These are phyloP conservation scores for Triplophysa yarkandensis DNA, from an alignment of 2,797 vertebrate genomes.

Conservation along the genomic window DNA sequence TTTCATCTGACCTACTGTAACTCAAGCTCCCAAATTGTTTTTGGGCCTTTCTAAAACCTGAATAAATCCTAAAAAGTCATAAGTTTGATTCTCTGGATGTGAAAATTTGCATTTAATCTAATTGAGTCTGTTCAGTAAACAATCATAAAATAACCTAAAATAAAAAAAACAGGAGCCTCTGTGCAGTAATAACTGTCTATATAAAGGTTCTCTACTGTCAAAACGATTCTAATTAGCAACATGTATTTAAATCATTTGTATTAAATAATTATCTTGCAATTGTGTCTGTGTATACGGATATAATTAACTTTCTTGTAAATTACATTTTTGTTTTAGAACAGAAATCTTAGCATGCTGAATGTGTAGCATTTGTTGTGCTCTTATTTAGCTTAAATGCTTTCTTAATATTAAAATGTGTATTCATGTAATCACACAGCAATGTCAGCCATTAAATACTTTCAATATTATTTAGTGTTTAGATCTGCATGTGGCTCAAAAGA, in stretches of 20 bases:
- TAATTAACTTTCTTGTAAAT: constrained; percentile 32
- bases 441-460: constrained; percentile 36
- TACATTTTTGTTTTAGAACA: constrained; percentile 44
- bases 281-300: constrained; percentile 31
- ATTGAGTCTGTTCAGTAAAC: constrained; percentile 1
- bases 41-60: constrained; percentile 19
- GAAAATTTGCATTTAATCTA: constrained; percentile 22
- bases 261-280: constrained; percentile 20
- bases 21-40: not conserved
- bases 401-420: constrained; percentile 31
- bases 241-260: constrained; percentile 37
- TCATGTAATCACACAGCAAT: constrained; percentile 38
- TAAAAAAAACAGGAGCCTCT: no score
- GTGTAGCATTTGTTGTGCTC: constrained; percentile 42
- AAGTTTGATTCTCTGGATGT: constrained; percentile 25
- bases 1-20: constrained; percentile 6
- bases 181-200: constrained; percentile 15
- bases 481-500: not conserved
- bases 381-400: constrained; percentile 44
- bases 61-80: not conserved
- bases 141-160: not conserved
- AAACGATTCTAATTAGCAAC: constrained; percentile 34
- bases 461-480: constrained; percentile 9
- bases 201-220: constrained; percentile 8
- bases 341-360: constrained; percentile 48